Evolutionary conservation across 1,140 invertebrate species (phyloP).

Genomic region (Rhizoglyphus robini): DNA sequence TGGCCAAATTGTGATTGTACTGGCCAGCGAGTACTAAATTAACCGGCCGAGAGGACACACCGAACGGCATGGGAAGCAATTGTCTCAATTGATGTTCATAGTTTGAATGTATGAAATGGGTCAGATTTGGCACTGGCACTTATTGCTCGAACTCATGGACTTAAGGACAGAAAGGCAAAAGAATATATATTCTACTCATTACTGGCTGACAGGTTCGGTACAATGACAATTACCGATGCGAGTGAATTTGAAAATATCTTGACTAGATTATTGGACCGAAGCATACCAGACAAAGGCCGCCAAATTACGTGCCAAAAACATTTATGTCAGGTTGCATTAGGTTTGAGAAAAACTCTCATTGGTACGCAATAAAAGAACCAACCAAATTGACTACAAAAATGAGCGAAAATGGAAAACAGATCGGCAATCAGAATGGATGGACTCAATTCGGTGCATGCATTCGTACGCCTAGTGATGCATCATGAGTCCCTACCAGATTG

Average conservation of each 20-base stretch:
- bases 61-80: neutral
- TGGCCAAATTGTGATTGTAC: neutral
- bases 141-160: no score
- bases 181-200: conserved; percentile 5
- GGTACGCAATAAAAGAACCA: no score
- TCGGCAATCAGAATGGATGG: conserved; percentile 11
- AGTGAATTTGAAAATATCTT: conserved; percentile 11
- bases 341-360: neutral
- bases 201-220: conserved; percentile 9
- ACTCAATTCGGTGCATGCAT: neutral
- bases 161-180: no score
- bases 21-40: neutral
- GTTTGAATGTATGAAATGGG: conserved; percentile 1
- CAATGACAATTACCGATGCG: conserved; percentile 12
- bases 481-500: no score
- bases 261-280: neutral
- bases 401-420: neutral
- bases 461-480: neutral
- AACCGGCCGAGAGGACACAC: neutral
- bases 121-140: neutral
- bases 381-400: neutral
- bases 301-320: conserved; percentile 14
- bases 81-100: conserved; percentile 1
- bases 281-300: neutral
- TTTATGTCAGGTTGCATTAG: conserved; percentile 15